Evolutionary conservation across 2,797 vertebrate genomes (phyloP).

Genomic region (Sciurus carolinensis): DNA sequence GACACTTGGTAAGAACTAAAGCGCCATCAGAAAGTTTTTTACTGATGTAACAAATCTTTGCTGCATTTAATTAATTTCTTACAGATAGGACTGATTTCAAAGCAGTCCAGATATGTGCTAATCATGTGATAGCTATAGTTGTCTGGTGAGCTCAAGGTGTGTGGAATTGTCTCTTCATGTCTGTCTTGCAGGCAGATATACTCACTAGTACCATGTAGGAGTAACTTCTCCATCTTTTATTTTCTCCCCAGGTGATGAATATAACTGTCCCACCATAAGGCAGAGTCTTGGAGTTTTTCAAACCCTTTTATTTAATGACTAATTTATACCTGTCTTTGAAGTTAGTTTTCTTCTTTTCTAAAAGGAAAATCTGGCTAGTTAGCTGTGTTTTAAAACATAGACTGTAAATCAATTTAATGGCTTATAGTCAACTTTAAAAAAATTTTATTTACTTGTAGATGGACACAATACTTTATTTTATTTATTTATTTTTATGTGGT

Average conservation of each 20-base stretch:
- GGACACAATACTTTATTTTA: too few relatives aligned
- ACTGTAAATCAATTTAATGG: neutral
- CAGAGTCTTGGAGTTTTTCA: neutral
- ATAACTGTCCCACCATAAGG: neutral
- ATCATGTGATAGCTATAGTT: neutral
- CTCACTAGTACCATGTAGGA: neutral
- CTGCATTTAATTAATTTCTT: slow-evolving; percentile 36
- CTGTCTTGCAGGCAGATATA: neutral
- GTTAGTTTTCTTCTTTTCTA: slow-evolving; percentile 22
- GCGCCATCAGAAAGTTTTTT: neutral
- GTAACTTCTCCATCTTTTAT: neutral
- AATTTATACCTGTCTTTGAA: neutral
- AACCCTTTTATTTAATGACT: neutral
- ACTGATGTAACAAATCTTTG: neutral
- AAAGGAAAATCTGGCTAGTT: neutral
- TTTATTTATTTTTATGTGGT: too few relatives aligned
- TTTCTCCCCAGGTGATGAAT: neutral
- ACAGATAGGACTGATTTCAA: neutral
- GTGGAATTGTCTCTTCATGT: neutral
- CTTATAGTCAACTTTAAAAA: neutral
- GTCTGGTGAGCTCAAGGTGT: neutral
- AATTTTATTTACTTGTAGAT: too few relatives aligned
- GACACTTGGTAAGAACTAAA: neutral
- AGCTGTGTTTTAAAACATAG: neutral
- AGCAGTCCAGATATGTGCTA: neutral